Base-by-base conservation (phyloP, 2,113 vertebrate genomes). In the Pterocles burchelli region DNA sequence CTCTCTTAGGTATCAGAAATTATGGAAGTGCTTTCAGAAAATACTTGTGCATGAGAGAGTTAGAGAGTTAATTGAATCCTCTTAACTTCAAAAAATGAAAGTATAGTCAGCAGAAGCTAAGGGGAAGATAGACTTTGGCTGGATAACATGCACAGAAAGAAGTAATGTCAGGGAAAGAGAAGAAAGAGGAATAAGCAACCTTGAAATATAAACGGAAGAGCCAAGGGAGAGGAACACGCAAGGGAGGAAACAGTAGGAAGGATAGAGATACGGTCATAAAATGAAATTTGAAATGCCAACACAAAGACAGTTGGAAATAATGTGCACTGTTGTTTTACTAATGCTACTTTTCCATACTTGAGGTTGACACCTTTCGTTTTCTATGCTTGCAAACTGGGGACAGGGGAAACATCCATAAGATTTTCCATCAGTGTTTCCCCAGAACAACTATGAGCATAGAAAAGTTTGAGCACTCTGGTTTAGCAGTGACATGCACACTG, bases 401-500 rank as follows among this genome's bases (percentile, higher is more conserved):
- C 7, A 74, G 36, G 11, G 13, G 16, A 77, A 81, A 33, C 4
- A 52, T 52, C 46, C 11, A 16, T 17, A 25, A 25, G 21, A 20
- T 62, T 72, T 59, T 61, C 29, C 48, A 76, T 48, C 38, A 43
- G 20, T 7, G 3, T 4, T 24, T 73, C 48, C 63, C 17, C 36
- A 46, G 25, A 88, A 63, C 17, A 68, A 4, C 18, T 16, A 6
- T 12, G 17, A 63, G 19, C 13, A 25, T 20, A 19, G 26, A 43
- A 88, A 78, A 2, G 8, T 38, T 61, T 57, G 33, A 73, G 29
- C 2, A 1, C 2, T 72, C 14, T 68, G 45, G 7, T 73, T 73
- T 34, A 65, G 58, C 2, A 0, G 49, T 8, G 28, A 86, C 26
- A 55, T 36, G 18, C 14, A 10, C 18, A 6, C 8, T 0, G 0